Base-by-base conservation (phyloP, 1,140 invertebrate genomes). In the Pseudomyrmex dendroicus region DNA sequence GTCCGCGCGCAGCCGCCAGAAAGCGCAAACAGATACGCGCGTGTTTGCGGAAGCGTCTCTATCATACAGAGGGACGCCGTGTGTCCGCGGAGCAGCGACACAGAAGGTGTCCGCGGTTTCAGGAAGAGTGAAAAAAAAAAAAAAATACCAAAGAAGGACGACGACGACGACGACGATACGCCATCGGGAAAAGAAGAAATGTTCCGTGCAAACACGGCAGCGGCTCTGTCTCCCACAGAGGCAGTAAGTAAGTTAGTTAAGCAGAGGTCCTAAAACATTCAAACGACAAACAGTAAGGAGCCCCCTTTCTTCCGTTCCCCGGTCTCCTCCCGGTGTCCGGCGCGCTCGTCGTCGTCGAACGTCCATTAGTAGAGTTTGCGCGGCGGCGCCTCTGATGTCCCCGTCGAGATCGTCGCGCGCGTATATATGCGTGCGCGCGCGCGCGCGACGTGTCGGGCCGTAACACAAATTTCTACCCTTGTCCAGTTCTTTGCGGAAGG, bases 311-410 rank as follows among this genome's bases (percentile, higher is more conserved):
- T 70, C 52, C 67, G 76, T 67, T 64, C 73, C 52, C 44, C 54
- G 35, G 5, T 35, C 35, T 35, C 70, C 35, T 82, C 87, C 84
- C n/a, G n/a, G 82, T 61, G 52, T 22, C 35, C 61, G 20, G 44
- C 50, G 70, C 35, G 72, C 44, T 76, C 80, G 22, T 84, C 84
- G 82, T 73, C 61, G 61, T 84, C 88, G 84, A 87, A 83, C 80
- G 91, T 93, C 92, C 93, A 94, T 94, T 94, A 94, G 93, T 90
- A 84, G 89, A 94, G 94, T 94, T 94, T 94, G 93, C 93, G 93
- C 89, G 94, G 93, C 93, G 94, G 94, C 90, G 86, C 87, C 91
- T 94, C 89, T 94, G 93, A 94, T 91, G 91, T 94, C 89, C 8
- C 12, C 84, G 35, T 35, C 35, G 5, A 35, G 35, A 35, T 35